A percentile compares a stretch with the other conserved stretches of the same genome.
phyloP scores from a whole-genome alignment of 2,113 vertebrate genomes.

The Nycticryphes semicollaris region DNA sequence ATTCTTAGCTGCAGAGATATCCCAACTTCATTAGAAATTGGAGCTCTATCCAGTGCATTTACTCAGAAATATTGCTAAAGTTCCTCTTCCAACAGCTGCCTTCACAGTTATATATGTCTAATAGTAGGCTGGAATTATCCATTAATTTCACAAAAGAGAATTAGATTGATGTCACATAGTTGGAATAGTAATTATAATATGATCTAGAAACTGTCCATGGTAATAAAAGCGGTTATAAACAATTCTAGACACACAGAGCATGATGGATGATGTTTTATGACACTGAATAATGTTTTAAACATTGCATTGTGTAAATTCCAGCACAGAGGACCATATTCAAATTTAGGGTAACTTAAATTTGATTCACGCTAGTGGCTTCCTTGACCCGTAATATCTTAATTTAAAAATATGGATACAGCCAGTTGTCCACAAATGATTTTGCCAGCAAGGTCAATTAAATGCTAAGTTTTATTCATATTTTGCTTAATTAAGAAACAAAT shows the following conservation, averaged over 20 bases:
- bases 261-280: slow-evolving; percentile 29
- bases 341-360: neutral
- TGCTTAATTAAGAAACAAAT: neutral
- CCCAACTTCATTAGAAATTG: neutral
- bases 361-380: neutral
- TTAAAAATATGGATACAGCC: neutral
- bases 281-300: slow-evolving; percentile 13
- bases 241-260: neutral
- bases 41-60: neutral
- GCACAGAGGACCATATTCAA: neutral
- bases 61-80: neutral
- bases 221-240: slow-evolving; percentile 44
- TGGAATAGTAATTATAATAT: slow-evolving; percentile 21
- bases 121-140: neutral
- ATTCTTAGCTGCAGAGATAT: neutral
- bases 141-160: slow-evolving; percentile 28
- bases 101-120: neutral
- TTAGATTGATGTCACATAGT: slow-evolving; percentile 5
- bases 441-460: neutral
- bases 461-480: neutral
- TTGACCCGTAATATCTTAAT: neutral
- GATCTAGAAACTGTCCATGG: neutral
- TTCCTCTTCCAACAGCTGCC: slow-evolving; percentile 6
- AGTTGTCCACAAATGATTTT: neutral
- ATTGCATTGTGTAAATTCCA: neutral